These are phyloP conservation scores for Bombus terrestris DNA, from an alignment of 1,140 invertebrate species.

Conservation along the genomic window DNA sequence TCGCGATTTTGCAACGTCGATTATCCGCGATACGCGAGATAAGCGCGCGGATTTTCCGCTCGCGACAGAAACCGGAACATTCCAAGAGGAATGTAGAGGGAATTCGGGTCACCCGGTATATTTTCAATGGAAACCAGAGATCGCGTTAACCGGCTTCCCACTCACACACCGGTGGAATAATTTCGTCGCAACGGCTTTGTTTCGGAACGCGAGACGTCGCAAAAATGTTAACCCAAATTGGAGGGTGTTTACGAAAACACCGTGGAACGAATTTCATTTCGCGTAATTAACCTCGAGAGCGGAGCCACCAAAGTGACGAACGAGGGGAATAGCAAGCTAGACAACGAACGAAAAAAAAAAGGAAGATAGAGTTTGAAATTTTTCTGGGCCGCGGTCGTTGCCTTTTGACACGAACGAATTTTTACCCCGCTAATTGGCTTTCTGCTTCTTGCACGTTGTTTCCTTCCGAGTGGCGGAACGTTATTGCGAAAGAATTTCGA, in stretches of 20 bases:
- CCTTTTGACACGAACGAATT: conserved; percentile 18
- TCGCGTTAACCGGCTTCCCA: neutral
- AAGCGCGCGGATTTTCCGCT: conserved; percentile 6
- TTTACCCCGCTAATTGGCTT: conserved; percentile 24
- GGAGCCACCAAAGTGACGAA: neutral
- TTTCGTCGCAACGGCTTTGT: neutral
- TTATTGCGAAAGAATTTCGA: neutral
- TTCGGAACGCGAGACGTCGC: neutral
- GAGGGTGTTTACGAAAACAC: conserved; percentile 12
- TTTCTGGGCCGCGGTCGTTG: neutral
- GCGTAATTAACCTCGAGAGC: conserved; percentile 9
- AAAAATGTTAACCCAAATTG: neutral
- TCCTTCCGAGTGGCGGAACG: neutral
- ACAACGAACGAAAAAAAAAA: neutral
- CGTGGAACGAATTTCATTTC: neutral
- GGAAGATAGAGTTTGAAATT: neutral
- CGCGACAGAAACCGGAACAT: neutral
- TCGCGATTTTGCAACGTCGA: conserved; percentile 30
- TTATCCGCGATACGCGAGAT: conserved; percentile 33
- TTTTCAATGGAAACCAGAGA: neutral
- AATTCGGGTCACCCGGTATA: neutral
- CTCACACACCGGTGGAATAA: neutral
- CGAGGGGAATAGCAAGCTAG: neutral
- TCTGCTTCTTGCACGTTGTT: neutral
- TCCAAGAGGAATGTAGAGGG: neutral